Conservation (phyloP, 2,888 invertebrate species). For the Pediacus dermestoides region DNA sequence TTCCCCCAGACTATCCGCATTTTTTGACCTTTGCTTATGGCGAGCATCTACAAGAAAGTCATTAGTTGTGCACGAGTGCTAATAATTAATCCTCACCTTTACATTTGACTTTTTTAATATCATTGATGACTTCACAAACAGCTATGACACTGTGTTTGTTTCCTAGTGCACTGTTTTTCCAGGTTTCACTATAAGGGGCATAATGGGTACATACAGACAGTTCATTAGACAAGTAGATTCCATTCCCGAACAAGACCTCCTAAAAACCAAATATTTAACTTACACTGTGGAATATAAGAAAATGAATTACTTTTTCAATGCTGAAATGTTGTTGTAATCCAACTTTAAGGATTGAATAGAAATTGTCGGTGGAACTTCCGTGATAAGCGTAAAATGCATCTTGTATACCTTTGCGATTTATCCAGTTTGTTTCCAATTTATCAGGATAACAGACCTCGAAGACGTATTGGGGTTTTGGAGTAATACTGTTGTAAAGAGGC, state of each 20-base stretch:
- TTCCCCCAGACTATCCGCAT: slow-evolving; percentile 44
- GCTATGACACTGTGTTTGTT: slow-evolving; percentile 74
- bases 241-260: slow-evolving; percentile 67
- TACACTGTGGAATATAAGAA: slow-evolving; percentile 8
- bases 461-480: slow-evolving; percentile 59
- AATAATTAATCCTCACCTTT: slow-evolving; percentile 41
- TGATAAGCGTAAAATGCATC: slow-evolving; percentile 67
- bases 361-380: slow-evolving; percentile 76
- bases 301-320: slow-evolving; percentile 26
- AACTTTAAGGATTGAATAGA: slow-evolving; percentile 74
- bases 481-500: slow-evolving; percentile 22
- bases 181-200: slow-evolving; percentile 69
- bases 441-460: slow-evolving; percentile 61
- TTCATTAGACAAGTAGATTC: slow-evolving; percentile 73
- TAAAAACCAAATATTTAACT: slow-evolving; percentile 38
- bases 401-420: slow-evolving; percentile 54
- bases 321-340: slow-evolving; percentile 71
- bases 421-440: slow-evolving; percentile 61
- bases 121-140: slow-evolving; percentile 75
- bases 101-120: slow-evolving; percentile 60
- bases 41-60: slow-evolving; percentile 26
- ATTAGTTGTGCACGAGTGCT: not conserved
- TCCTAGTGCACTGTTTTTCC: slow-evolving; percentile 74
- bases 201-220: slow-evolving; percentile 67
- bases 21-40: slow-evolving; percentile 25